phyloP scores from a whole-genome alignment of 2,113 vertebrate species.

The Probosciger aterrimus region DNA sequence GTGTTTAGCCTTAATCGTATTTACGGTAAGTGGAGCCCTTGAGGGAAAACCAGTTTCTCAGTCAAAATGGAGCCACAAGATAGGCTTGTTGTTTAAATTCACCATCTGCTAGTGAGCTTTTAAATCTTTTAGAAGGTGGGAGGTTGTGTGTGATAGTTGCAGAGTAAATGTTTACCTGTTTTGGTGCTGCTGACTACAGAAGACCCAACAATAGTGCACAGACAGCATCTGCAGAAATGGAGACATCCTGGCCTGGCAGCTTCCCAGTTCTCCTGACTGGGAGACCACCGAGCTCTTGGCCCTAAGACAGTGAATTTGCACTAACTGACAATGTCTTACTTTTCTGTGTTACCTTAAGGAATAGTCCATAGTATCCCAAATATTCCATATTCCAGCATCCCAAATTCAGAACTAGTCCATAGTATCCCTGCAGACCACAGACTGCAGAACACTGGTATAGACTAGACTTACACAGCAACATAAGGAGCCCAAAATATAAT shows the following conservation, averaged over 20 bases:
- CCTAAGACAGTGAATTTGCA: neutral
- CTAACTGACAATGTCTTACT: neutral
- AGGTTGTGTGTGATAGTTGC: neutral
- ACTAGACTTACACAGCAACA: neutral
- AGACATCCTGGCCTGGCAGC: neutral
- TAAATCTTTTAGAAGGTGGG: neutral
- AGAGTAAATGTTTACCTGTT: neutral
- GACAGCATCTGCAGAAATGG: neutral
- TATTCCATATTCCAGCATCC: neutral
- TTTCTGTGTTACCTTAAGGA: neutral
- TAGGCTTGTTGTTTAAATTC: neutral
- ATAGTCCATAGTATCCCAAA: neutral
- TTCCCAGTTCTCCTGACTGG: neutral
- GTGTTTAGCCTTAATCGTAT: conserved; percentile 38
- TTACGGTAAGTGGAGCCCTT: conserved; percentile 26
- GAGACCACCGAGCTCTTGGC: neutral
- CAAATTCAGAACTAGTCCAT: neutral
- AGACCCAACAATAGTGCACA: neutral
- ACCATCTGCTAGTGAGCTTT: neutral
- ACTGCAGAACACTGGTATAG: neutral
- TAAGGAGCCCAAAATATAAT: neutral
- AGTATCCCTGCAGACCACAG: neutral
- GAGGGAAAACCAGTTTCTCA: conserved; percentile 19
- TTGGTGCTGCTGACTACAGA: neutral
- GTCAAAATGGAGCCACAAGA: neutral